Evolutionary conservation across 2,888 invertebrate genomes (phyloP).

Genomic region (Icerya purchasi): DNA sequence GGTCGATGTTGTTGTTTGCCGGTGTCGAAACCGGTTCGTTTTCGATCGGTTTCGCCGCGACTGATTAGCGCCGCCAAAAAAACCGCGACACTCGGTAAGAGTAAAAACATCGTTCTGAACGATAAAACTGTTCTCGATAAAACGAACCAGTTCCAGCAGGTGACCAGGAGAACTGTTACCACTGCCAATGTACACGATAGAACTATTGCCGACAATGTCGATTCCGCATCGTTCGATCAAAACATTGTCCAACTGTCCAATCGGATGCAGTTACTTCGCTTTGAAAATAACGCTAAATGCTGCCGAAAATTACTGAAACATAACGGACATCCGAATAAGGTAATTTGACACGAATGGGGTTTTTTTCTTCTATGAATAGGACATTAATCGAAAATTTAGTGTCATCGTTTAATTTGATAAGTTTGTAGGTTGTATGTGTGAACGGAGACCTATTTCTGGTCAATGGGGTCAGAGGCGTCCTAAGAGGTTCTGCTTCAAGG

Average conservation of each 20-base stretch:
- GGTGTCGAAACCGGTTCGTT: neutral
- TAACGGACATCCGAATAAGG: slow-evolving; percentile 64
- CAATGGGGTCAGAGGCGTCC: no score
- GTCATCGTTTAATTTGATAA: no score
- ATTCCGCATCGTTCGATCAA: no score
- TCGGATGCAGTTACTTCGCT: neutral
- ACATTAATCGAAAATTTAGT: no score
- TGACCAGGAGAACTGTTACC: neutral
- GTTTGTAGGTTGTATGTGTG: no score
- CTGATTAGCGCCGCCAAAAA: neutral
- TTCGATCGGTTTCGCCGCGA: neutral
- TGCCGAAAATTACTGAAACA: slow-evolving; percentile 43
- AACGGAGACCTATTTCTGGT: no score
- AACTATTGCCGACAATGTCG: neutral
- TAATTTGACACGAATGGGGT: slow-evolving; percentile 24
- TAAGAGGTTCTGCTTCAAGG: no score
- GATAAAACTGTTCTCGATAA: neutral
- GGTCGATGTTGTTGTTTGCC: neutral
- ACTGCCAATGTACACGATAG: neutral
- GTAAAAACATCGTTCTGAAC: neutral
- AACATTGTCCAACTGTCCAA: neutral
- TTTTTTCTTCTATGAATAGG: neutral
- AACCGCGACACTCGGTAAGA: neutral
- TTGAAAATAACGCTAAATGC: neutral
- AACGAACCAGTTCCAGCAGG: neutral